Percentiles rank a stretch among this genome's conserved stretches.
These are phyloP conservation scores for Trichonephila clavipes DNA, from an alignment of 1,140 invertebrate species.

Conservation along the genomic window DNA sequence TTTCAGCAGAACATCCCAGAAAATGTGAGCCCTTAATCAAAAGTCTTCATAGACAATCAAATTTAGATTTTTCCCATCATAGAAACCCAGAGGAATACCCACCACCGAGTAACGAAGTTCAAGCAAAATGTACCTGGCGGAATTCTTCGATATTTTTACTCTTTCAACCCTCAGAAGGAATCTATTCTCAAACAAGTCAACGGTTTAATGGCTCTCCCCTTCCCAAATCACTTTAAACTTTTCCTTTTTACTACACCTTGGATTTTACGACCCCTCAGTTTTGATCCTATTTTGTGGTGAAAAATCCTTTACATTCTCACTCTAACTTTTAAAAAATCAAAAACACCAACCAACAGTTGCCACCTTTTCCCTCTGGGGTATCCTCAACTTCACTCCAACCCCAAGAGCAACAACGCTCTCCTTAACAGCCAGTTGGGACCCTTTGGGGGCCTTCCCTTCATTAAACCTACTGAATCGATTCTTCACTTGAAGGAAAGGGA, in stretches of 20 bases:
- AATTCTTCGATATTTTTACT: no score
- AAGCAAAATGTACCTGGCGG: neutral
- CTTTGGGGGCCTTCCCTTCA: slow-evolving; percentile 43
- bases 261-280: slow-evolving; percentile 21
- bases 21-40: no score
- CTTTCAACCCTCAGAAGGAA: no score
- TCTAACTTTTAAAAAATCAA: neutral
- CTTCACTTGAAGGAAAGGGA: neutral
- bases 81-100: no score
- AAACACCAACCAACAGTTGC: neutral
- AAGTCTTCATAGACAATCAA: no score
- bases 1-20: no score
- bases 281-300: neutral
- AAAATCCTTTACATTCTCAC: neutral
- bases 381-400: neutral
- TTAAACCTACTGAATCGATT: slow-evolving; percentile 27
- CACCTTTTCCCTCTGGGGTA: slow-evolving; percentile 1
- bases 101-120: neutral
- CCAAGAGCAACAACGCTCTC: neutral
- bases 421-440: slow-evolving; percentile 53
- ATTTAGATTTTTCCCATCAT: neutral
- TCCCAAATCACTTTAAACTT: no score
- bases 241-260: neutral
- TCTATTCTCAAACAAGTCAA: no score
- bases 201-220: no score